A percentile compares a stretch with the other conserved stretches of the same genome.
phyloP scores from a whole-genome alignment of 2,113 vertebrate species.

The Astur gentilis region DNA sequence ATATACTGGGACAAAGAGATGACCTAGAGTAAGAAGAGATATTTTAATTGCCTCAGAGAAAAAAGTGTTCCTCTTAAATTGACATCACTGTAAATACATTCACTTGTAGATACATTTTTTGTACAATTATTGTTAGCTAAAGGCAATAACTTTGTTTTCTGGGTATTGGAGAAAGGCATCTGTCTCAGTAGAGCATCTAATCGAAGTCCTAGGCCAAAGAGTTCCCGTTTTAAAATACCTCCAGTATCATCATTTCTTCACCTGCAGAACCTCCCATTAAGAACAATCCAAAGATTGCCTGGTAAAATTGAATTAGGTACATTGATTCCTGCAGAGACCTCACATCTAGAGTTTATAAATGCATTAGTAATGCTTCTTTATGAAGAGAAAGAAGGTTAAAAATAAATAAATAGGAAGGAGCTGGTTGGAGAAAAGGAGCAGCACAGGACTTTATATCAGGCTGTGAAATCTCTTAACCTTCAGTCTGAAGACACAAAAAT shows the following conservation, averaged over 20 bases:
- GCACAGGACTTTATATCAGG: not conserved
- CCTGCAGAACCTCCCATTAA: not conserved
- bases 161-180: not conserved
- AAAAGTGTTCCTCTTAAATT: not conserved
- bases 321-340: not conserved
- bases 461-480: not conserved
- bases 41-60: slow-evolving; percentile 32
- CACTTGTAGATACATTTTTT: not conserved
- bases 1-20: not conserved
- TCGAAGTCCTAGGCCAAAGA: not conserved
- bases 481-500: not conserved
- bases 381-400: not conserved
- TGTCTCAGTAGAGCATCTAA: not conserved
- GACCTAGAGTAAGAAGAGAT: not conserved
- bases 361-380: not conserved
- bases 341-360: not conserved
- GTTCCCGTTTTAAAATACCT: not conserved
- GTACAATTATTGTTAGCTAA: not conserved
- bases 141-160: not conserved
- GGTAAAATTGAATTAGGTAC: not conserved
- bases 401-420: not conserved
- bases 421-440: not conserved
- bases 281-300: not conserved
- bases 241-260: not conserved
- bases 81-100: slow-evolving; percentile 13